Evolutionary conservation across 1,140 invertebrate genomes (phyloP).

Genomic region (Nixonia krombeini): DNA sequence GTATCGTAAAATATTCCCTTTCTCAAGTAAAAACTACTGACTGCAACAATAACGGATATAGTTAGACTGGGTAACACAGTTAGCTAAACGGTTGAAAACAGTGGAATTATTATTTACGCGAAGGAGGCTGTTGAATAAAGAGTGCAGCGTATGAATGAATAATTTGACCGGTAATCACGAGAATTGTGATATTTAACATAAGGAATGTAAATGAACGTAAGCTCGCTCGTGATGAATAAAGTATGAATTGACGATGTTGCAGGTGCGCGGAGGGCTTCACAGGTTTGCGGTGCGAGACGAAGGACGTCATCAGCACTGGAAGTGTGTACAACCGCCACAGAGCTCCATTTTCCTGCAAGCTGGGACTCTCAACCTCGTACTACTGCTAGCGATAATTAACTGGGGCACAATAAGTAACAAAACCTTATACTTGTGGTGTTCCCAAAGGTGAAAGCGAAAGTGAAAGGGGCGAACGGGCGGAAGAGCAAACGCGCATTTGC

Average conservation of each 20-base stretch:
- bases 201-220: too few species aligned
- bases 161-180: too few species aligned
- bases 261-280: conserved; percentile 88
- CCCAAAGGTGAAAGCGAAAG: conserved; percentile 36
- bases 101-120: too few species aligned
- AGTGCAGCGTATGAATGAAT: too few species aligned
- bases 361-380: conserved; percentile 74
- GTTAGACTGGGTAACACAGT: too few species aligned
- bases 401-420: conserved; percentile 64
- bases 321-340: conserved; percentile 76
- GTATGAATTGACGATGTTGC: conserved; percentile 66
- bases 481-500: conserved; percentile 17
- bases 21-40: too few species aligned
- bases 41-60: too few species aligned
- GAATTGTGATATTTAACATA: too few species aligned
- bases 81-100: too few species aligned
- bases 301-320: conserved; percentile 78
- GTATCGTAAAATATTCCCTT: too few species aligned
- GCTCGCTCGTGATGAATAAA: too few species aligned
- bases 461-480: conserved; percentile 25
- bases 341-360: conserved; percentile 74
- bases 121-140: too few species aligned
- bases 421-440: conserved; percentile 55
- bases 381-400: conserved; percentile 73
- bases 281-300: conserved; percentile 86